These are phyloP conservation scores for Chamaea fasciata DNA, from an alignment of 2,113 vertebrate genomes.

Conservation along the genomic window DNA sequence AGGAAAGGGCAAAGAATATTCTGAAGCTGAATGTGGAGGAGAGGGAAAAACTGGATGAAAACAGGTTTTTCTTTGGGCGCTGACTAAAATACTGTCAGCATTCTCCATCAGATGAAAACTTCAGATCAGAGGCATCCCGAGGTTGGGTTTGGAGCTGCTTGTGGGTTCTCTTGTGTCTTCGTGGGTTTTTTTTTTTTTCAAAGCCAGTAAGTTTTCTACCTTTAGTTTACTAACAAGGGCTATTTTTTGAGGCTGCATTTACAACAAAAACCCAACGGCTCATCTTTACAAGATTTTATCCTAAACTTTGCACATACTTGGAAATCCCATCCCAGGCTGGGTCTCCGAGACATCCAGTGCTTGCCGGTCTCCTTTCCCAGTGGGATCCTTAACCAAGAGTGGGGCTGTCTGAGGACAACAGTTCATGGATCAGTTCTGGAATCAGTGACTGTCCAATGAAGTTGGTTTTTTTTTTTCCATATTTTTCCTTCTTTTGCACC, in stretches of 20 bases:
- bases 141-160: neutral
- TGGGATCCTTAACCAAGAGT: constrained; percentile 45
- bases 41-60: neutral
- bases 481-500: constrained; percentile 47
- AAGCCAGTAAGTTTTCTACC: neutral
- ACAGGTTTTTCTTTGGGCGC: neutral
- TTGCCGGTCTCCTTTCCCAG: constrained; percentile 42
- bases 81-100: neutral
- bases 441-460: constrained; percentile 11
- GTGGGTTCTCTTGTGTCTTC: neutral
- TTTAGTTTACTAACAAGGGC: constrained; percentile 39
- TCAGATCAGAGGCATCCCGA: neutral
- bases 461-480: constrained; percentile 20
- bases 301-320: constrained; percentile 27
- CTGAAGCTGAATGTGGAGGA: neutral
- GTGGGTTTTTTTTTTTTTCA: neutral
- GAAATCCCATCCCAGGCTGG: constrained; percentile 15
- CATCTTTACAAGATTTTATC: constrained; percentile 10
- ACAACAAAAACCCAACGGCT: neutral
- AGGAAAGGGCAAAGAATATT: neutral
- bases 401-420: constrained; percentile 4
- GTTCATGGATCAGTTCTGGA: neutral
- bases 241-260: constrained; percentile 46
- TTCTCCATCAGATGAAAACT: neutral
- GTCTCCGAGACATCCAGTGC: constrained; percentile 3